Conservation (phyloP, 2,113 vertebrate species). For the Callithrix jacchus region DNA sequence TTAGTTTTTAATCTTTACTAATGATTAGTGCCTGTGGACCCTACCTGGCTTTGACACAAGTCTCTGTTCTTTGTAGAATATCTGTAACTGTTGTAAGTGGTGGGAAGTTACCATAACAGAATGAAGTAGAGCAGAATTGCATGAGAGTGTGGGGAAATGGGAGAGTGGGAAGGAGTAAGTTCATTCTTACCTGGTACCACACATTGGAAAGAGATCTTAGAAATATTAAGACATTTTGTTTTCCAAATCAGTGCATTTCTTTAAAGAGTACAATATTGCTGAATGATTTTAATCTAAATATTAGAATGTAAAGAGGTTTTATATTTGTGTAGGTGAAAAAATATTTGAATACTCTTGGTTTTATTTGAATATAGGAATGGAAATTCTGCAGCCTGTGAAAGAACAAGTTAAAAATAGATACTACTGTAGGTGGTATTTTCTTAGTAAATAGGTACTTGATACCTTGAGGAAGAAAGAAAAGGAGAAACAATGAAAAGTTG, state of each 20-base stretch:
- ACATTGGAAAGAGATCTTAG: neutral
- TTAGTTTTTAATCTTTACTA: neutral
- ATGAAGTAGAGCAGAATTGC: neutral
- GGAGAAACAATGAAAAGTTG: conserved; percentile 31
- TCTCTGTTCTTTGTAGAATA: neutral
- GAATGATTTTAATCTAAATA: conserved; percentile 18
- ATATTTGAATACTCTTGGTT: conserved; percentile 43
- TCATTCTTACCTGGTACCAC: neutral
- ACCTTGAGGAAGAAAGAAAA: conserved; percentile 16
- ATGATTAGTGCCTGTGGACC: neutral
- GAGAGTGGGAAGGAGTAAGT: neutral
- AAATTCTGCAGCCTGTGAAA: conserved; percentile 41
- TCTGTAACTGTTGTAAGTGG: neutral
- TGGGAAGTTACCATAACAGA: neutral
- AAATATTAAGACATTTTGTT: neutral
- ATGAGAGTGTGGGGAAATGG: neutral
- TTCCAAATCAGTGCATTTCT: neutral
- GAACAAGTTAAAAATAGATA: conserved; percentile 67
- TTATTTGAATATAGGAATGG: conserved; percentile 20
- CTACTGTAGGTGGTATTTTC: neutral
- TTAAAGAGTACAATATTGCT: neutral
- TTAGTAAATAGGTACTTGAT: neutral
- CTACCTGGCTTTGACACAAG: neutral
- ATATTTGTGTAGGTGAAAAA: conserved; percentile 40
- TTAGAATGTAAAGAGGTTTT: conserved; percentile 1